Evolutionary conservation across 2,888 invertebrate species (phyloP), one percentile per base, ranked within the genome.

Genomic region (Acleris holmiana): DNA sequence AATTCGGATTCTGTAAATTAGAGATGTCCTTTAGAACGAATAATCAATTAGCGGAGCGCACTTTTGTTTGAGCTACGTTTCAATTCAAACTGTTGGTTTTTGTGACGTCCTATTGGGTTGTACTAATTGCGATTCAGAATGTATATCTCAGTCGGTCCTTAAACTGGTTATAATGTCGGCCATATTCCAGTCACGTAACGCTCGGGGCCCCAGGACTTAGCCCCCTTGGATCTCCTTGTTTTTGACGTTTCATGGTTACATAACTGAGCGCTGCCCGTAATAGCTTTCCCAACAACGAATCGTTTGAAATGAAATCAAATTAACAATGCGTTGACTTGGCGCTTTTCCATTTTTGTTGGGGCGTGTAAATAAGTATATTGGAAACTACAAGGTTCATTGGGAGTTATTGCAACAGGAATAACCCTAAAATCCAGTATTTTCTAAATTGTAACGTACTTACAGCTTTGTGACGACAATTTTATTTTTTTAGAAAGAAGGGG

Each of bases 71-170:
- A 51, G 66, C 46, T 56, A n/a, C n/a, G n/a, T 69, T 68, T 68
- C 75, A 80, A 80, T 78, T 76, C 73, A 79, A 76, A 78, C 75
- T 76, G 73, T 74, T 76, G 73, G 73, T 78, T 76, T 79, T 73
- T 73, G 75, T 82, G 79, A 80, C 80, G 78, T 77, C 78, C 80
- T 76, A n/a, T n/a, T n/a, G n/a, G 74, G 73, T 76, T 71, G 70
- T 68, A 76, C 83, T 87, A 83, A 89, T 89, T 89, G 80, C 80
- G 74, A 89, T 89, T 89, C 89, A 74, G 84, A 78, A 81, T 85
- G 81, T 79, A 78, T 80, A 82, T 79, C 77, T 75, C 78, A 80
- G 81, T 81, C 77, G 80, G 80, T 80, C 80, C 82, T 80, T 83
- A 82, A 83, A 82, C 82, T 79, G 80, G 82, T 83, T 85, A 83